Conservation (phyloP, 2,797 vertebrate genomes). For the Tiaroga cobitis region DNA sequence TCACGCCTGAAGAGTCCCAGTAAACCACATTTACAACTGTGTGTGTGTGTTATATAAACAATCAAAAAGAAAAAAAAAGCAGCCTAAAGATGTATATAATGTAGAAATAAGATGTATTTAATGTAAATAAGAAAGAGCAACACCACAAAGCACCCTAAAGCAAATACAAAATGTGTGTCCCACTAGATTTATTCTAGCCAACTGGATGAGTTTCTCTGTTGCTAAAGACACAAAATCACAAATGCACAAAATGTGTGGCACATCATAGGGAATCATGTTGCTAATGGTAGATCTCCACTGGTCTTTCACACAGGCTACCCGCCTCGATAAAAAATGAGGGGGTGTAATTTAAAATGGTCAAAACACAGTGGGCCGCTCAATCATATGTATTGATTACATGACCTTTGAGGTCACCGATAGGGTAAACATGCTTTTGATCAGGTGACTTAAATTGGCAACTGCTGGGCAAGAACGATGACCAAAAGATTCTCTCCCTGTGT, state of each 20-base stretch:
- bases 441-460: slow-evolving; percentile 53
- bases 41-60: not conserved
- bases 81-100: not conserved
- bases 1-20: not conserved
- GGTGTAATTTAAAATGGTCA: slow-evolving; percentile 42
- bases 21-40: not conserved
- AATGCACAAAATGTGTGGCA: not conserved
- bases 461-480: slow-evolving; percentile 47
- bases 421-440: slow-evolving; percentile 62
- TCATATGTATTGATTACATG: slow-evolving; percentile 63
- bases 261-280: not conserved
- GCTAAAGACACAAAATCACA: not conserved
- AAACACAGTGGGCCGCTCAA: slow-evolving; percentile 56
- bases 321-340: slow-evolving; percentile 34
- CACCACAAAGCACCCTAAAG: not conserved
- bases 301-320: slow-evolving; percentile 11
- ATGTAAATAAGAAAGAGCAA: not conserved
- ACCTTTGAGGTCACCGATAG: slow-evolving; percentile 56
- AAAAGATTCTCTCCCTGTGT: slow-evolving; percentile 44
- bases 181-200: not conserved
- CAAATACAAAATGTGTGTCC: not conserved
- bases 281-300: not conserved
- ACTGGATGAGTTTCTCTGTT: not conserved
- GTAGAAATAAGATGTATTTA: not conserved
- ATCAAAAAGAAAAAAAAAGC: not conserved